phyloP scores from a whole-genome alignment of 1,140 invertebrate species.

The Homalodisca vitripennis region DNA sequence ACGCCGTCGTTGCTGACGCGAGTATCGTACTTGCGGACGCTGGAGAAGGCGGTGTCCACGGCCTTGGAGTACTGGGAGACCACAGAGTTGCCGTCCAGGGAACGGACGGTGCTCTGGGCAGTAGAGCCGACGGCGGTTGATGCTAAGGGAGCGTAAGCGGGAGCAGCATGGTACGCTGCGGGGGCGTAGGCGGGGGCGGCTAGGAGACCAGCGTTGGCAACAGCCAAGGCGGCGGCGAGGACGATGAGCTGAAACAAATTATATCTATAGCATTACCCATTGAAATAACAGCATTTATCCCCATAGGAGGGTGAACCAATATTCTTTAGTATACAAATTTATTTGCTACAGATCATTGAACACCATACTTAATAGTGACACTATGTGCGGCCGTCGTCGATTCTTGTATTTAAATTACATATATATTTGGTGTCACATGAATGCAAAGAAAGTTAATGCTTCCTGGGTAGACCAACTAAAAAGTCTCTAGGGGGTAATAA shows the following conservation, averaged over 20 bases:
- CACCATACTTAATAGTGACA: no score
- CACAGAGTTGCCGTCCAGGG: slow-evolving; percentile 43
- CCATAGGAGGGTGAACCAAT: no score
- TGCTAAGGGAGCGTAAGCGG: slow-evolving; percentile 38
- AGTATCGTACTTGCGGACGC: slow-evolving; percentile 47
- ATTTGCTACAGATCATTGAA: no score
- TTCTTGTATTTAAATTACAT: no score
- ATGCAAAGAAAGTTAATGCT: no score
- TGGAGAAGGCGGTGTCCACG: slow-evolving; percentile 46
- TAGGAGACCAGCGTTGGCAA: slow-evolving; percentile 36
- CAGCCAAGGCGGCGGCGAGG: slow-evolving; percentile 38
- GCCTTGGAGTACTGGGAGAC: slow-evolving; percentile 46
- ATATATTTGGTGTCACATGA: no score
- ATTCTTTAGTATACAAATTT: no score
- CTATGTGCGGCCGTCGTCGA: no score
- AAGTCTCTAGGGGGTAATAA: no score
- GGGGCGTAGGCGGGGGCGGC: slow-evolving; percentile 28
- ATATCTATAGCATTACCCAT: background rate
- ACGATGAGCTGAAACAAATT: slow-evolving; percentile 35
- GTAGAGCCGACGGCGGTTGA: slow-evolving; percentile 42
- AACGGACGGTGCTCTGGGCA: slow-evolving; percentile 42
- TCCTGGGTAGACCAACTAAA: no score
- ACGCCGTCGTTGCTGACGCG: slow-evolving; percentile 44
- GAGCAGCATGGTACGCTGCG: slow-evolving; percentile 28
- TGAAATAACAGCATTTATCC: background rate